Evolutionary conservation across 2,888 invertebrate species (phyloP), one percentile per base, ranked within the genome.

Genomic region (Amphimallon solstitiale): DNA sequence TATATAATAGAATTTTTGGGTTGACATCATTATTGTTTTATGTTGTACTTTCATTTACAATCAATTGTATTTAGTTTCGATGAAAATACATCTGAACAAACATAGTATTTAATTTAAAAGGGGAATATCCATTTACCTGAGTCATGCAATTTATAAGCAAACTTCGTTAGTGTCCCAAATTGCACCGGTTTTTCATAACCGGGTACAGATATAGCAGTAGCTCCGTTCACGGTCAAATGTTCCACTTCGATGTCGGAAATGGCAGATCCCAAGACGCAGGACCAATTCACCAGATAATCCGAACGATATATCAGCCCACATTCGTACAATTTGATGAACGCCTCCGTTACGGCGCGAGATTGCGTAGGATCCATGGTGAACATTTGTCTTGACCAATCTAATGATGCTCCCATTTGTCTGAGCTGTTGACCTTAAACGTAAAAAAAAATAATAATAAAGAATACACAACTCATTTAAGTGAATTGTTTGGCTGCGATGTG

Each of bases 231-330:
- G 78, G 98, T 95, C 40, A 92, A 81, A 83, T 99, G 98, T 80
- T 99, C 98, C 1, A 98, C 97, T 84, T 99, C 99, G 71, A 99
- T 98, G 80, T 99, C 99, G 0, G 98, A 98, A 73, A 99, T 99
- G 6, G 98, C 98, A 54, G 97, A 98, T 78, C 95, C 94, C 10
- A 99, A 84, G 0, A 94, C 87, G 78, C 98, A 99, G 0, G 97
- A 98, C 99, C 99, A 99, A 85, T 99, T 99, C 2, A 99, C 98
- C 6, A 99, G 87, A 40, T 96, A 88, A 76, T 95, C 95, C 56
- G 94, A 94, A 12, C 98, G 88, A 72, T 80, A 79, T 79, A 99
- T 96, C 75, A 93, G 87, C 3, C 94, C 94, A n/a, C 68, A 65
- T 7, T 81, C 80, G 71, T 79, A 80, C 5, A 83, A 71, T 66